A percentile compares a stretch with the other conserved stretches of the same genome.
These are phyloP conservation scores for Barypeithes pellucidus DNA, from an alignment of 2,888 invertebrate genomes.

Conservation along the genomic window DNA sequence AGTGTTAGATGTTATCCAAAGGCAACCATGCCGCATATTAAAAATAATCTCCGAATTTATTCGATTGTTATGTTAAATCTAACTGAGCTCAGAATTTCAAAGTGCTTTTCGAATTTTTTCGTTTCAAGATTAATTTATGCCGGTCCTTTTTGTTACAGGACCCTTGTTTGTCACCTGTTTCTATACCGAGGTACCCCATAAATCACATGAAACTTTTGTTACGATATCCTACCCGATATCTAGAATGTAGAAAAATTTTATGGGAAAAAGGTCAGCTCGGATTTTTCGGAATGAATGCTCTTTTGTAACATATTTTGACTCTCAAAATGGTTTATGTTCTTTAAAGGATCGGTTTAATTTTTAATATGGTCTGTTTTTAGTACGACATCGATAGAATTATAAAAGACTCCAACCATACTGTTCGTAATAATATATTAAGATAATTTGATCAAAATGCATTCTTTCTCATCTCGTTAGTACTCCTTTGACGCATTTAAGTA, in stretches of 20 bases:
- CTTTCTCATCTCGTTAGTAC: too few species aligned
- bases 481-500: too few species aligned
- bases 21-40: conserved; percentile 29
- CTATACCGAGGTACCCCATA: conserved; percentile 55
- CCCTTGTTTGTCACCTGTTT: conserved; percentile 60
- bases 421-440: too few species aligned
- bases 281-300: conserved; percentile 30
- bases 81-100: conserved; percentile 45
- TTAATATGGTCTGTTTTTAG: background rate
- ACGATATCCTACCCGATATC: conserved; percentile 42
- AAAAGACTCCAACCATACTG: too few species aligned
- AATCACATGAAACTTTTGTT: conserved; percentile 58
- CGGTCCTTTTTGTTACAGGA: conserved; percentile 57
- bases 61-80: conserved; percentile 56
- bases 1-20: conserved; percentile 25
- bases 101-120: conserved; percentile 46
- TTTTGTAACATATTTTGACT: conserved; percentile 36
- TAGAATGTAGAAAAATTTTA: conserved; percentile 53
- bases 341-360: conserved; percentile 13
- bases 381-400: too few species aligned
- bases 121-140: conserved; percentile 57
- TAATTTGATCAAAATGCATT: too few species aligned
- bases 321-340: conserved; percentile 30
- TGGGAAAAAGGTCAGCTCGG: conserved; percentile 51
- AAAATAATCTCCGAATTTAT: conserved; percentile 44